Base-by-base conservation (phyloP, 2,797 vertebrate species). In the Carduelis carduelis region DNA sequence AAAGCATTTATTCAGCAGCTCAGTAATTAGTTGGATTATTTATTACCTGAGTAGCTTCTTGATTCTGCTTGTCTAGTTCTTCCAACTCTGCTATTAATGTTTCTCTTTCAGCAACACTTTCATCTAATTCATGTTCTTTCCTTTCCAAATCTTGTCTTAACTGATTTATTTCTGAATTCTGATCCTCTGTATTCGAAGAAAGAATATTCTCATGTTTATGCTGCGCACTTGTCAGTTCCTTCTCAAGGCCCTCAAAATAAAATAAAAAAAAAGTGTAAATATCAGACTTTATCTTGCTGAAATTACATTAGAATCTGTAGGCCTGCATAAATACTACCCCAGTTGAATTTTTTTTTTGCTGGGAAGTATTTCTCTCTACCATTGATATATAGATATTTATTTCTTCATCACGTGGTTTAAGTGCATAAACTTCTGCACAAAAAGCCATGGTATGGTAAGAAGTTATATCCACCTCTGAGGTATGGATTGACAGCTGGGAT, bases 51-150 rank as follows among this genome's bases (percentile, higher is more conserved):
- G 99, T 99, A 88, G 99, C 99, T 92, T 99, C 99, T 94, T 99
- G 99, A 97, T 99, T 99, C 95, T 99, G 99, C 63, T 82, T 98
- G 94, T 99, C 99, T 34, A 99, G 94, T 95, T 99, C 99, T 96
- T 99, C 99, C 91, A 99, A 85, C 89, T 99, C 99, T 3, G 96
- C 97, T 86, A 97, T 90, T 74, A 99, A 96, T 3, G 97, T 98
- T 93, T 99, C 98, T 77, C 98, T 98, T 91, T 99, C 99, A 89
- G 97, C 95, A 87, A 98, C 87, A 13, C 97, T 98, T 94, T 98
- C 98, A 91, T 96, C 98, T 91, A 99, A 97, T 55, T 97, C 97
- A 70, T 94, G 96, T 47, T 98, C 97, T 70, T 98, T 98, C 72
- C 96, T 98, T 91, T 98, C 96, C 94, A 99, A 97, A 90, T 98